Conservation (phyloP, 2,797 vertebrate genomes). For the Mus spretus region DNA sequence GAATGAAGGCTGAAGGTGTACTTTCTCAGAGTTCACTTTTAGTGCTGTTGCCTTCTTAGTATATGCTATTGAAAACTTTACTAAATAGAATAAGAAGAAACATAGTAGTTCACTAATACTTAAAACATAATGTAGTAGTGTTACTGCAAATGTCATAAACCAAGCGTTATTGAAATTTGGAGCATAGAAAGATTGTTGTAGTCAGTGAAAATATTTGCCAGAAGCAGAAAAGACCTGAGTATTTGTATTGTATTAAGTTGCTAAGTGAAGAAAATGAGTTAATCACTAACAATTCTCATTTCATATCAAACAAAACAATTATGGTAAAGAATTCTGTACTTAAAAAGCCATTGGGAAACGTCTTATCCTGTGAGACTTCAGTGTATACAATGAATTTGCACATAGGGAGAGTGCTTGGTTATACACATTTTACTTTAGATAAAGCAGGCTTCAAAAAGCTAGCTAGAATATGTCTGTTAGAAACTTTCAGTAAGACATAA, state of each 20-base stretch:
- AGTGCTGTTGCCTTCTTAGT: neutral
- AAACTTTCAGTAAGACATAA: neutral
- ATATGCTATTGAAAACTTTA: neutral
- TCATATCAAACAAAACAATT: neutral
- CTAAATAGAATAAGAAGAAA: neutral
- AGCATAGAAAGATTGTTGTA: neutral
- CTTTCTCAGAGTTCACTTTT: neutral
- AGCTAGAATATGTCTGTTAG: neutral
- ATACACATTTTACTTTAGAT: neutral
- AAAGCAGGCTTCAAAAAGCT: neutral
- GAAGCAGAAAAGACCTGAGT: neutral
- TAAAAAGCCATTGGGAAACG: neutral
- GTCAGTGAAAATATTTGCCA: neutral
- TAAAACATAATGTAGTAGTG: neutral
- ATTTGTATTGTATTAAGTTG: neutral
- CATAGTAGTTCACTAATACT: slow-evolving; percentile 1
- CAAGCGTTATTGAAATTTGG: neutral
- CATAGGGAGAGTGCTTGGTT: fast-evolving
- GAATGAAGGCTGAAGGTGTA: neutral
- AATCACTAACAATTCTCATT: neutral
- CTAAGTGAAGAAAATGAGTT: neutral
- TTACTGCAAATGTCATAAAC: neutral
- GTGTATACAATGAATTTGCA: neutral
- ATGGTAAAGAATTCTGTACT: neutral
- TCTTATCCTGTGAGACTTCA: neutral